A percentile compares a stretch with the other conserved stretches of the same genome.
Conservation (phyloP, 2,888 invertebrate species). For the Apodemia duryi region DNA sequence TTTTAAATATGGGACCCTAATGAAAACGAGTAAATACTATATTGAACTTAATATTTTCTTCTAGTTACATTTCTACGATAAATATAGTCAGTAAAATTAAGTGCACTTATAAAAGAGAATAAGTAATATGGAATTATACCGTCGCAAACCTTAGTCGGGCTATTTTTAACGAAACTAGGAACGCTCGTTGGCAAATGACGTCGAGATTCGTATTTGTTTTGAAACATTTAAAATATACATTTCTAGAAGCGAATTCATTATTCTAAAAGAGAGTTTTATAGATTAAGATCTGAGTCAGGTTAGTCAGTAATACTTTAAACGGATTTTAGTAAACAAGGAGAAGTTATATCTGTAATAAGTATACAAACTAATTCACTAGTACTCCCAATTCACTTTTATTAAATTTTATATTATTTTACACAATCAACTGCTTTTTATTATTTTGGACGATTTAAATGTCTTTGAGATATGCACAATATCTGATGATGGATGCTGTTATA, state of each 20-base stretch:
- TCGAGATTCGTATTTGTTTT: neutral
- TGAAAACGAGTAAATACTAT: too few species aligned
- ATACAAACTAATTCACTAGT: too few species aligned
- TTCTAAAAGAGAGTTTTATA: neutral
- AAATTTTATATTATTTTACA: too few species aligned
- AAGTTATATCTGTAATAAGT: too few species aligned
- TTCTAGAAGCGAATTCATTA: neutral
- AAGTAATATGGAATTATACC: neutral
- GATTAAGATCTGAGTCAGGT: neutral
- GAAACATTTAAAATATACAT: neutral
- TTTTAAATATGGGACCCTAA: too few species aligned
- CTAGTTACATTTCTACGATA: neutral
- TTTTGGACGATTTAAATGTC: too few species aligned
- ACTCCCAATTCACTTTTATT: too few species aligned
- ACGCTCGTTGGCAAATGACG: neutral
- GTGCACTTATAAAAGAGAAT: neutral
- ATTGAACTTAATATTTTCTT: too few species aligned
- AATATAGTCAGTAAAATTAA: constrained; percentile 1
- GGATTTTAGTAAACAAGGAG: neutral
- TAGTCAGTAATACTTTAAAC: neutral
- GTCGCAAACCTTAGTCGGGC: neutral
- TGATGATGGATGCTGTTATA: too few species aligned
- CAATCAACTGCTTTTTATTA: too few species aligned
- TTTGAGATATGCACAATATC: too few species aligned
- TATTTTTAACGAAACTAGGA: neutral